Conservation (phyloP, 1,140 invertebrate genomes). For the Microplitis demolitor region DNA sequence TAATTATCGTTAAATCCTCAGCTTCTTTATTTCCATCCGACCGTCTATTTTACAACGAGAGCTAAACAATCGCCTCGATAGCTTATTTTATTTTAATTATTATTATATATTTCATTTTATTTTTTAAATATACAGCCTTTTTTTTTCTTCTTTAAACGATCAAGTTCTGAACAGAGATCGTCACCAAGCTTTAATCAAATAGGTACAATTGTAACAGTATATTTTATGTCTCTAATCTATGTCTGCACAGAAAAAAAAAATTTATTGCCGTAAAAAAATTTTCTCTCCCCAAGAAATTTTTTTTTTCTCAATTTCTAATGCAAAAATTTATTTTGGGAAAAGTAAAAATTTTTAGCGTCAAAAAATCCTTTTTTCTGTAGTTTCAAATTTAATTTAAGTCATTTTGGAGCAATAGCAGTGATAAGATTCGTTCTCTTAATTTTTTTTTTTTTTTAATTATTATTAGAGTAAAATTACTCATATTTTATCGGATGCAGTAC, state of each 20-base stretch:
- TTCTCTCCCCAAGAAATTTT: too few species aligned
- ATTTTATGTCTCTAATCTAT: conserved; percentile 26
- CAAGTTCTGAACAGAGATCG: conserved; percentile 26
- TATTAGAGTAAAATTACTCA: conserved; percentile 18
- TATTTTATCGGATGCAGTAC: conserved; percentile 3
- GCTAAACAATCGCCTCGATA: conserved; percentile 29
- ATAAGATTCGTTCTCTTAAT: conserved; percentile 16
- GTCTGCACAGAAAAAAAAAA: not conserved
- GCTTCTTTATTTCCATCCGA: conserved; percentile 6
- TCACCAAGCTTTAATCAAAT: conserved; percentile 36
- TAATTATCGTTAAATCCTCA: conserved; percentile 16
- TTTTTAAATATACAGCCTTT: conserved; percentile 23
- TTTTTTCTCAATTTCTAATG: too few species aligned
- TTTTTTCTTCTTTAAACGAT: conserved; percentile 9
- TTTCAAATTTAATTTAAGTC: conserved; percentile 17
- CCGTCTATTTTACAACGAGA: conserved; percentile 34
- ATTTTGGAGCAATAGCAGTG: conserved; percentile 28
- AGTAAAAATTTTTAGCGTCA: too few species aligned
- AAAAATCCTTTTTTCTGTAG: not conserved
- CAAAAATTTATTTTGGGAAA: too few species aligned
- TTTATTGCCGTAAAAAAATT: too few species aligned
- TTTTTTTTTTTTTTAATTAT: not conserved
- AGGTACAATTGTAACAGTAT: conserved; percentile 40
- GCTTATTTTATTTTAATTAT: conserved; percentile 34
- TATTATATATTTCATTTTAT: conserved; percentile 36